Conservation (phyloP, 2,888 invertebrate species). For the Calliphora vomitoria region DNA sequence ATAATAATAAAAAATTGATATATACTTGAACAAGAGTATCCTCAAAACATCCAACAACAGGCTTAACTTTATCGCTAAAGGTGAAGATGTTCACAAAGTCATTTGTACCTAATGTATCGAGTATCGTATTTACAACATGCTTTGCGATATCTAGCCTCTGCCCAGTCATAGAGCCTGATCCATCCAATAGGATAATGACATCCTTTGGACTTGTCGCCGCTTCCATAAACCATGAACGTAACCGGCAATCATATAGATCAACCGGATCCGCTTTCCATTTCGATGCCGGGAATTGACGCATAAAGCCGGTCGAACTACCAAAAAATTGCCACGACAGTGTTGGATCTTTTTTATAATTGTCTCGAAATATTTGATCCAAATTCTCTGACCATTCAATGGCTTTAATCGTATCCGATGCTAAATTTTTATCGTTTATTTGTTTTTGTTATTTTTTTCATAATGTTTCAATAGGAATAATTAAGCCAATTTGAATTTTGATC, state of each 20-base stretch:
- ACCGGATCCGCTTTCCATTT: constrained; percentile 92
- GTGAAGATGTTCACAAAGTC: constrained; percentile 98
- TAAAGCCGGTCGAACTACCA: constrained; percentile 98
- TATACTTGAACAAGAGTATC: constrained; percentile 94
- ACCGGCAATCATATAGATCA: constrained; percentile 97
- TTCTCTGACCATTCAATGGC: constrained; percentile 98
- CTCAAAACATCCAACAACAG: constrained; percentile 95
- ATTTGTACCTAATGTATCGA: constrained; percentile 98
- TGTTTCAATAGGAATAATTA: constrained; percentile 7
- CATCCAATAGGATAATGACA: constrained; percentile 92
- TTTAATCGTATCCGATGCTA: constrained; percentile 93
- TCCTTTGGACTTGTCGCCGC: constrained; percentile 99
- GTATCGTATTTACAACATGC: constrained; percentile 93
- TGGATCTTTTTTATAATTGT: constrained; percentile 94
- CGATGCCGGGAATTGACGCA: constrained; percentile 97
- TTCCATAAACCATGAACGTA: constrained; percentile 98
- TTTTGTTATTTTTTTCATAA: constrained; percentile 74
- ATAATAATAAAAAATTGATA: constrained; percentile 63
- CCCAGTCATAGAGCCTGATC: constrained; percentile 96
- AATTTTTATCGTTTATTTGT: constrained; percentile 65
- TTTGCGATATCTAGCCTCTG: constrained; percentile 94
- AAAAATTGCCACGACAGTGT: constrained; percentile 99
- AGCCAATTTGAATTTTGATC: constrained; percentile 68
- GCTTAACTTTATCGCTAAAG: constrained; percentile 92
- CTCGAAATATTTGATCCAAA: constrained; percentile 94